Evolutionary conservation across 2,888 invertebrate genomes (phyloP).

Genomic region (Drosophila siamana): DNA sequence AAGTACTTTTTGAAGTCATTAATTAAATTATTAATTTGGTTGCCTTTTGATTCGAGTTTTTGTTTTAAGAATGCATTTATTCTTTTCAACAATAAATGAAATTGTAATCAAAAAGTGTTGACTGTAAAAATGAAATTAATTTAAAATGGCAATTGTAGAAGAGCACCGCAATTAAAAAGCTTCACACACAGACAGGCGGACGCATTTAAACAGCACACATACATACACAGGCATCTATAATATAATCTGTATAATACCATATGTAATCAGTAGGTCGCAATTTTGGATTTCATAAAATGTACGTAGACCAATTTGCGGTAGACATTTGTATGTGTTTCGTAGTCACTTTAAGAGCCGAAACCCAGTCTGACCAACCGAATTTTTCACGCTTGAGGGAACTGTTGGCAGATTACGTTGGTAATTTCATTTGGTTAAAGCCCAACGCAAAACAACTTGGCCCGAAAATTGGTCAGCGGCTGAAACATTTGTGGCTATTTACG

Average conservation of each 20-base stretch:
- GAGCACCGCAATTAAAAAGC: background rate
- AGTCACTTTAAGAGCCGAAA: conserved; percentile 4
- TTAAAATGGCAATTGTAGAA: no score
- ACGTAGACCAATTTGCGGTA: conserved; percentile 5
- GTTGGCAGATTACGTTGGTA: conserved; percentile 46
- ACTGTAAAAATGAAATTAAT: background rate
- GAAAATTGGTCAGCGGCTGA: conserved; percentile 45
- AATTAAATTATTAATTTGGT: no score
- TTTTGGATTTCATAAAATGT: conserved; percentile 13
- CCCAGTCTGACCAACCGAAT: conserved; percentile 31
- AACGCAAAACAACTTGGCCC: conserved; percentile 32
- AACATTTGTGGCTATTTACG: conserved; percentile 45
- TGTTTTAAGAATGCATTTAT: no score
- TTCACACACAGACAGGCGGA: background rate
- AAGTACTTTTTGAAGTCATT: no score
- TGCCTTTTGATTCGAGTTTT: no score
- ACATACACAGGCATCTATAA: background rate
- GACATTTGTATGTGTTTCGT: background rate
- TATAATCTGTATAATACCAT: no score
- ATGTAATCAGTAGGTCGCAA: background rate
- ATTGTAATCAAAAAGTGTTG: background rate
- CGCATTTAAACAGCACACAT: background rate
- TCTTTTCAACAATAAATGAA: background rate
- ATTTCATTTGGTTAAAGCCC: conserved; percentile 40
- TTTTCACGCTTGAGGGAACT: conserved; percentile 48